These are phyloP conservation scores for Lycaon pictus DNA, from an alignment of 2,113 vertebrate species.

Conservation along the genomic window DNA sequence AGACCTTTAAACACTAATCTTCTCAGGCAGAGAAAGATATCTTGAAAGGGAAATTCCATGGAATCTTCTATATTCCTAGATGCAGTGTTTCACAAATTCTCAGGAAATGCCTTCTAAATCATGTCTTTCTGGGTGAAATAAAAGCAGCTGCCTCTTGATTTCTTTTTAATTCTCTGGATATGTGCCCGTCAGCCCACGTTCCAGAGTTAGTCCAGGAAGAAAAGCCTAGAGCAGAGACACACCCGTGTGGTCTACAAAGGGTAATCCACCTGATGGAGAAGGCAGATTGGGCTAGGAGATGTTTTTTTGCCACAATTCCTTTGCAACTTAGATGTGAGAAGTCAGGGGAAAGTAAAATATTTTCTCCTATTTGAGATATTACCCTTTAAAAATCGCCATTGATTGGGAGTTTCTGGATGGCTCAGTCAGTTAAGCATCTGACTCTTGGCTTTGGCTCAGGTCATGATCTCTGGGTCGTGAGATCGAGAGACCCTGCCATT, in stretches of 20 bases:
- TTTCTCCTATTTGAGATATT: neutral
- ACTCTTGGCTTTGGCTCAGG: neutral
- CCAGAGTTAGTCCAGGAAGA: neutral
- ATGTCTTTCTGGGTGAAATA: constrained; percentile 50
- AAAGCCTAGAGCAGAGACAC: neutral
- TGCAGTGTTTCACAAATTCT: constrained; percentile 41
- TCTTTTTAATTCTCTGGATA: constrained; percentile 35
- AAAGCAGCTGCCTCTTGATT: constrained; percentile 32
- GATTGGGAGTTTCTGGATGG: neutral
- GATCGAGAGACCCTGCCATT: neutral
- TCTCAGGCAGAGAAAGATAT: neutral
- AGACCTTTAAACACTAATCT: neutral
- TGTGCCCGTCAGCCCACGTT: neutral
- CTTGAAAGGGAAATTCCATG: constrained; percentile 69
- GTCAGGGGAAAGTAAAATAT: neutral
- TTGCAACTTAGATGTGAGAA: neutral
- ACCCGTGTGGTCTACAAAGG: neutral
- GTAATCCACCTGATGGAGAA: neutral
- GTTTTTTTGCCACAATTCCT: neutral
- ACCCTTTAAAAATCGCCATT: neutral
- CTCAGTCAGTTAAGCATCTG: neutral
- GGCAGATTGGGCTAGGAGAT: neutral
- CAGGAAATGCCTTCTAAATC: constrained; percentile 74
- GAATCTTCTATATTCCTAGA: constrained; percentile 55
- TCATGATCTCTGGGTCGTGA: neutral